phyloP scores from a whole-genome alignment of 2,113 vertebrate genomes.

The Phoenicopterus ruber region DNA sequence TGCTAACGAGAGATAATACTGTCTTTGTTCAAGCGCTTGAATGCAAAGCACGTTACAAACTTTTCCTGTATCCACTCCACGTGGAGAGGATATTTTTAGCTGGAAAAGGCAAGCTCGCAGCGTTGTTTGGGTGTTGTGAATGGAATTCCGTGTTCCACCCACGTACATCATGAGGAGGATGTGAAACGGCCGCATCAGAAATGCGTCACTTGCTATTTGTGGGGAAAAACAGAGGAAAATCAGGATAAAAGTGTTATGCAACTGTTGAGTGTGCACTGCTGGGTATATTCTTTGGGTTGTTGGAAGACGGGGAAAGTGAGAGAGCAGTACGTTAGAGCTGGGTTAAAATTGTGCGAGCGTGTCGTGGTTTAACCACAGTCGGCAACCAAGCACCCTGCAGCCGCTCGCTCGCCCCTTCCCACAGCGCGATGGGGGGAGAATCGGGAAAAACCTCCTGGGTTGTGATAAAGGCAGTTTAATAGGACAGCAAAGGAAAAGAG shows the following conservation, averaged over 20 bases:
- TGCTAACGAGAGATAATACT: neutral
- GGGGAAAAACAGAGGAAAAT: neutral
- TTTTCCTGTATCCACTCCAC: neutral
- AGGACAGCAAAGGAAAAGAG: too few species aligned
- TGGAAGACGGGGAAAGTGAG: neutral
- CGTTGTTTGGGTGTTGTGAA: neutral
- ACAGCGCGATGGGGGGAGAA: too few species aligned
- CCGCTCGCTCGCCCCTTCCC: too few species aligned
- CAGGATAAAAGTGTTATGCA: neutral
- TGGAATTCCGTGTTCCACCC: conserved; percentile 1
- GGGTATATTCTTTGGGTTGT: neutral
- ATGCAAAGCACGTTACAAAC: neutral
- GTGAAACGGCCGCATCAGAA: neutral
- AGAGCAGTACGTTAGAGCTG: fast-evolving
- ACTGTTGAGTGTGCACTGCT: neutral
- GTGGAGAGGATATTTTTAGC: neutral
- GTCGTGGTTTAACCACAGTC: too few species aligned
- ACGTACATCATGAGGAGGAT: neutral
- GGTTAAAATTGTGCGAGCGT: neutral
- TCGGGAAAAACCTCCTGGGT: too few species aligned
- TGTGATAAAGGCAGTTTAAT: too few species aligned
- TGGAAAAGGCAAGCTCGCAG: neutral
- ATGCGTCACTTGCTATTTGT: neutral
- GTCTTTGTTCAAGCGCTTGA: neutral
- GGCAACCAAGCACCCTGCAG: too few species aligned